Conservation (phyloP, 1,140 invertebrate species). For the Holotrichia oblita region DNA sequence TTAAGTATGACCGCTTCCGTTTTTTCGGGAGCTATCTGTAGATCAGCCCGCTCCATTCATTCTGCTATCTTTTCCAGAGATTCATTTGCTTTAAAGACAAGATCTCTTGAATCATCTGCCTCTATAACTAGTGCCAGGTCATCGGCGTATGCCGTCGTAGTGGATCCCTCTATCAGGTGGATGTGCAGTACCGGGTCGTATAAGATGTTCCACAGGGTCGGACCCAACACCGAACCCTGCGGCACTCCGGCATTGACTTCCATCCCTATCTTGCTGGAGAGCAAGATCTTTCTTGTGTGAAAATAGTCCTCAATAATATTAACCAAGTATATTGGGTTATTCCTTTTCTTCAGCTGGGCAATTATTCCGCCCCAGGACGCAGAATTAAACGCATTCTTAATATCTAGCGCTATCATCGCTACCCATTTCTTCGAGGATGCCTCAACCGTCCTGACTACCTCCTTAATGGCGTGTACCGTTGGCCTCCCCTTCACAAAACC, state of each 20-base stretch:
- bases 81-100: not conserved
- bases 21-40: conserved; percentile 39
- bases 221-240: conserved; percentile 61
- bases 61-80: conserved; percentile 23
- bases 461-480: not conserved
- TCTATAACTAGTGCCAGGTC: conserved; percentile 56
- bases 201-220: conserved; percentile 59
- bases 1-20: conserved; percentile 37
- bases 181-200: conserved; percentile 56
- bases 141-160: conserved; percentile 58
- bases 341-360: not conserved
- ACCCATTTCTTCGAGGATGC: not conserved
- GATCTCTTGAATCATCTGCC: conserved; percentile 40
- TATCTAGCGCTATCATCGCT: not conserved
- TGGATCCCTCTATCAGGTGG: conserved; percentile 44
- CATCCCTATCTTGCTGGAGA: not conserved
- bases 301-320: not conserved
- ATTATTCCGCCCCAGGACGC: not conserved
- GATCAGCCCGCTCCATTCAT: not conserved
- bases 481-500: not conserved
- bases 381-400: not conserved
- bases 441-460: not conserved
- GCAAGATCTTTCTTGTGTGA: not conserved
- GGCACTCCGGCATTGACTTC: conserved; percentile 56
- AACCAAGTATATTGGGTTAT: not conserved